Evolutionary conservation across 2,113 vertebrate genomes (phyloP).

Genomic region (Seriola rivoliana): DNA sequence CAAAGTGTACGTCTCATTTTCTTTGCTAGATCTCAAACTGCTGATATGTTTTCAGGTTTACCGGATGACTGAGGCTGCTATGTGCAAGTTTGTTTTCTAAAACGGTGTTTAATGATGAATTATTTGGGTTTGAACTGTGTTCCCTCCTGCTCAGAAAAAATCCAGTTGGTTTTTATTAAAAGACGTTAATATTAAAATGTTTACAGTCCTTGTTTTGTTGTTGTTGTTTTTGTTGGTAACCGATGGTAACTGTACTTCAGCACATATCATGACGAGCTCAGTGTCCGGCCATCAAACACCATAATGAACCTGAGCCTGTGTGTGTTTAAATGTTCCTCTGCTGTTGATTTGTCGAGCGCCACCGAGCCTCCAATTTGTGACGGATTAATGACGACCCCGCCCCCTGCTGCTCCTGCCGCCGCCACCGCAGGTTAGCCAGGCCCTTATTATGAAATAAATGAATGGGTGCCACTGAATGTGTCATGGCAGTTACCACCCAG

Average conservation of each 20-base stretch:
- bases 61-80: too few relatives aligned
- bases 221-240: neutral
- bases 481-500: slow-evolving; percentile 35
- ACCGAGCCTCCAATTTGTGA: slow-evolving; percentile 30
- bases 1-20: too few relatives aligned
- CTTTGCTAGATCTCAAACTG: too few relatives aligned
- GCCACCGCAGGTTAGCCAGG: neutral
- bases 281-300: neutral
- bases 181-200: neutral
- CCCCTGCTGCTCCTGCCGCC: neutral
- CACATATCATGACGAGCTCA: neutral
- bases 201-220: neutral
- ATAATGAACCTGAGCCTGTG: neutral
- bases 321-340: slow-evolving; percentile 9
- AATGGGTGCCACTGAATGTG: slow-evolving; percentile 26
- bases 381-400: slow-evolving; percentile 27
- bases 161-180: neutral
- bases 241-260: neutral
- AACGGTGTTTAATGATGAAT: too few relatives aligned
- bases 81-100: too few relatives aligned
- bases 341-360: neutral
- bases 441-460: slow-evolving; percentile 46
- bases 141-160: too few relatives aligned
- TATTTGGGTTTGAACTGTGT: too few relatives aligned
- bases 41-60: too few relatives aligned